Evolutionary conservation across 2,888 invertebrate species (phyloP).

Genomic region (Habrosyne pyritoides): DNA sequence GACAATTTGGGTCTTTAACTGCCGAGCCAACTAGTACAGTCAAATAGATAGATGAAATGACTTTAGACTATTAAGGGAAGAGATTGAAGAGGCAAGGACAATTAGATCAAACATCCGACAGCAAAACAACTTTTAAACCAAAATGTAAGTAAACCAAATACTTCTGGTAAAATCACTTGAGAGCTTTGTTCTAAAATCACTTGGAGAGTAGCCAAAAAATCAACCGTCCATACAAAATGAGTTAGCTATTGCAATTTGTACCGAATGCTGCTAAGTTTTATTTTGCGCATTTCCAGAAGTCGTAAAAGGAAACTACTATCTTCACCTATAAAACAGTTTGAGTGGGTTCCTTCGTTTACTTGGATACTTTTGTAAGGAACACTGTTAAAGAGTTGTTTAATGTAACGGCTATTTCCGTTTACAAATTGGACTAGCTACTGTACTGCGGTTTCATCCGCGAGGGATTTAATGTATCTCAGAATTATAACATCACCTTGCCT

Average conservation of each 20-base stretch:
- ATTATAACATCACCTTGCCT: too few relatives aligned
- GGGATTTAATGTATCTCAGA: too few relatives aligned
- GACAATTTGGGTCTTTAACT: too few relatives aligned
- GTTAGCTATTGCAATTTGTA: constrained; percentile 13
- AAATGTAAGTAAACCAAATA: neutral
- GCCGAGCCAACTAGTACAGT: too few relatives aligned
- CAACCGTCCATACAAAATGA: constrained; percentile 15
- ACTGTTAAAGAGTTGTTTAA: neutral
- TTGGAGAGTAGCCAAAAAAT: constrained; percentile 12
- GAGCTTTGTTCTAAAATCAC: constrained; percentile 8
- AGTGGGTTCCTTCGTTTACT: constrained; percentile 2
- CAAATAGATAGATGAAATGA: too few relatives aligned
- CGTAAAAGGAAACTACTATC: constrained; percentile 8
- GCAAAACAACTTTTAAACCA: neutral
- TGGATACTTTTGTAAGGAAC: neutral
- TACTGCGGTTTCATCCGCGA: too few relatives aligned
- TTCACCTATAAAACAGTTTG: constrained; percentile 7
- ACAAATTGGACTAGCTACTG: neutral
- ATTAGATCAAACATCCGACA: neutral
- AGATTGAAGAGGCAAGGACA: too few relatives aligned
- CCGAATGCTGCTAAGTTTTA: constrained; percentile 8
- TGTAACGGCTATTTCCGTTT: neutral
- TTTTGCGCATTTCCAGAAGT: constrained; percentile 9
- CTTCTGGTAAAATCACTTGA: neutral
- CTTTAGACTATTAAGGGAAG: too few relatives aligned